Evolutionary conservation across 2,888 invertebrate genomes (phyloP).

Genomic region (Thyatira batis): DNA sequence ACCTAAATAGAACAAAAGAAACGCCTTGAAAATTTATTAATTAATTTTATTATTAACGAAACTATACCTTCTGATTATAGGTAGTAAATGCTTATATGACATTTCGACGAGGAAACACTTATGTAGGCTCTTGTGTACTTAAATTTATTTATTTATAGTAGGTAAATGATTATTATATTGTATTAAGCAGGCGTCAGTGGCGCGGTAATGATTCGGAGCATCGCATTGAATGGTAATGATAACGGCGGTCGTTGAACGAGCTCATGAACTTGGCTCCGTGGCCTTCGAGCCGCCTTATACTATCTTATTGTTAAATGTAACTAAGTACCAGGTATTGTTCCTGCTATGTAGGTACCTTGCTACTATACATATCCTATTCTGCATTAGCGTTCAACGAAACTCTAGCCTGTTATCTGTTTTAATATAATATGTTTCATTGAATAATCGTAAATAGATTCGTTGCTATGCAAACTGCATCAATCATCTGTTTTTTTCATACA

Average conservation of each 20-base stretch:
- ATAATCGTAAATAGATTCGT: background rate
- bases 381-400: background rate
- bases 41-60: background rate
- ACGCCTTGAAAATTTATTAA: background rate
- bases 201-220: conserved; percentile 45
- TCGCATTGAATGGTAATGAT: conserved; percentile 72
- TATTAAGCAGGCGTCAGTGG: background rate
- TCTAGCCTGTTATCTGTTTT: background rate
- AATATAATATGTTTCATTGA: background rate
- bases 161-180: conserved; percentile 9
- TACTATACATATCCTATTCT: background rate
- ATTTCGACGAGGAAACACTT: background rate
- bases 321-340: conserved; percentile 38
- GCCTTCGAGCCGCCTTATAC: conserved; percentile 58
- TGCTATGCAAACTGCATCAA: too few species aligned
- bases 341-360: conserved; percentile 15
- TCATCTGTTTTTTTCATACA: too few species aligned
- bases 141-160: background rate
- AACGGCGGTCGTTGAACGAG: conserved; percentile 70
- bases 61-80: too few species aligned
- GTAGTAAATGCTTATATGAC: too few species aligned
- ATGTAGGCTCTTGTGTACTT: conserved; percentile 15
- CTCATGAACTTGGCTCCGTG: conserved; percentile 70
- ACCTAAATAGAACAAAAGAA: background rate
- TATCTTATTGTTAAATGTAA: conserved; percentile 49